Percentiles rank a stretch among this genome's conserved stretches.
Conservation (phyloP, 2,797 vertebrate species). For the Poeciliopsis presidionis region DNA sequence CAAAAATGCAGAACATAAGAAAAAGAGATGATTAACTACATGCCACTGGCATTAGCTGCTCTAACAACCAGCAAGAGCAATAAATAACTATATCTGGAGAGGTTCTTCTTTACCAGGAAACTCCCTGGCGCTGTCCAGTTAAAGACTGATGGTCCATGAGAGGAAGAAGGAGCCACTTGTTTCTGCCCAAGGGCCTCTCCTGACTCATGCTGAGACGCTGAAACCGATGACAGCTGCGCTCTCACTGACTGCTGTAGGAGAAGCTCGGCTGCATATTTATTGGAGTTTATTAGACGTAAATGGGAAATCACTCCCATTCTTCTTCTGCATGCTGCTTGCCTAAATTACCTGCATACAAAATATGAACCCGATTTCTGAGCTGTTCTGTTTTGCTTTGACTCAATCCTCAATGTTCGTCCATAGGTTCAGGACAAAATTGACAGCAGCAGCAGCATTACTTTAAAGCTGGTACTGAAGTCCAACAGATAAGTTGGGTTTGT, state of each 20-base stretch:
- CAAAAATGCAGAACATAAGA: not conserved
- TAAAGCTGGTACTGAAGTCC: constrained; percentile 50
- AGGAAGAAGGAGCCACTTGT: constrained; percentile 43
- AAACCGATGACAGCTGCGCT: constrained; percentile 41
- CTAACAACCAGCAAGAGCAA: constrained; percentile 18
- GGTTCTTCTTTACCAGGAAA: constrained; percentile 48
- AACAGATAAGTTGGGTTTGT: constrained; percentile 44
- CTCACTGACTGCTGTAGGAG: constrained; percentile 8
- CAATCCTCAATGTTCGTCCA: constrained; percentile 10
- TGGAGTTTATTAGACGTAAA: constrained; percentile 8
- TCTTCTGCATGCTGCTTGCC: not conserved
- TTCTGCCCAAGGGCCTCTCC: constrained; percentile 50
- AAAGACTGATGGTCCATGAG: constrained; percentile 52
- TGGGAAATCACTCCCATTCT: not conserved
- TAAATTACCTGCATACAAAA: constrained; percentile 2
- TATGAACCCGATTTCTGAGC: constrained; percentile 1
- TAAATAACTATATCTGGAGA: constrained; percentile 53
- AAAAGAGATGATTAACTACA: constrained; percentile 9
- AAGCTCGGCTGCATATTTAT: constrained; percentile 10
- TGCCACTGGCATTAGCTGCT: constrained; percentile 16
- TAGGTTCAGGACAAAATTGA: constrained; percentile 37
- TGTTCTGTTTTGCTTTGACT: not conserved
- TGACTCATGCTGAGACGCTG: constrained; percentile 51
- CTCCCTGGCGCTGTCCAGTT: constrained; percentile 53
- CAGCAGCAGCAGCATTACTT: constrained; percentile 25